phyloP scores from a whole-genome alignment of 2,888 invertebrate species.

The Lepidochrysops patricia region DNA sequence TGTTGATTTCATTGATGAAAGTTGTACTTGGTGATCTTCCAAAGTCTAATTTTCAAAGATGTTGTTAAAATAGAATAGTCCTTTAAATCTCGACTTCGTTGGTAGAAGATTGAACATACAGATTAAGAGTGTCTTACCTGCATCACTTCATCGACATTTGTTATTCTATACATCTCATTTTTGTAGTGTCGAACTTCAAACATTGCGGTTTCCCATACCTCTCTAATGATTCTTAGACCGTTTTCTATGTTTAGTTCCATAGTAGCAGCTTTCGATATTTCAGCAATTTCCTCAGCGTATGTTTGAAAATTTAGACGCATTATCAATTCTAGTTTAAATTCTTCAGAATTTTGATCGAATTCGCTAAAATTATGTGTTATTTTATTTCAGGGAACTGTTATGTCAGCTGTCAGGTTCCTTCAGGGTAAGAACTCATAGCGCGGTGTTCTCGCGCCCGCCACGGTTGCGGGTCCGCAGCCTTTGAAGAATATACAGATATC shows the following conservation, averaged over 20 bases:
- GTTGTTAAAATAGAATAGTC: too few relatives aligned
- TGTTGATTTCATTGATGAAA: conserved; percentile 91
- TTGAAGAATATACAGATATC: too few relatives aligned
- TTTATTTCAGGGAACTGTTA: too few relatives aligned
- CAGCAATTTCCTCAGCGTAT: conserved; percentile 86
- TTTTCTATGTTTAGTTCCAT: conserved; percentile 92
- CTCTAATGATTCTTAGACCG: conserved; percentile 80
- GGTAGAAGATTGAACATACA: too few relatives aligned
- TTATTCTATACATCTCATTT: conserved; percentile 80
- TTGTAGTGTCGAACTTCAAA: conserved; percentile 83
- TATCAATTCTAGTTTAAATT: conserved; percentile 87
- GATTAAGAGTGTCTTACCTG: conserved; percentile 49
- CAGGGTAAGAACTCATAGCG: too few relatives aligned
- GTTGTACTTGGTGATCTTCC: conserved; percentile 89
- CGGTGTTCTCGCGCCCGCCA: too few relatives aligned
- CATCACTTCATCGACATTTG: conserved; percentile 85
- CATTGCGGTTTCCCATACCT: conserved; percentile 81
- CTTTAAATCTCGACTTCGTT: background rate
- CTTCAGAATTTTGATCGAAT: conserved; percentile 85
- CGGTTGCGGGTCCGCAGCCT: too few relatives aligned
- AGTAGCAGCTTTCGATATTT: conserved; percentile 90
- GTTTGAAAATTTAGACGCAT: conserved; percentile 88
- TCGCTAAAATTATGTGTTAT: conserved; percentile 69
- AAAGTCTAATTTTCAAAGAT: conserved; percentile 59
- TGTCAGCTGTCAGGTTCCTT: too few relatives aligned